Percentiles rank a stretch among this genome's conserved stretches.
Conservation (phyloP, 2,888 invertebrate genomes). For the Pherbina coryleti region DNA sequence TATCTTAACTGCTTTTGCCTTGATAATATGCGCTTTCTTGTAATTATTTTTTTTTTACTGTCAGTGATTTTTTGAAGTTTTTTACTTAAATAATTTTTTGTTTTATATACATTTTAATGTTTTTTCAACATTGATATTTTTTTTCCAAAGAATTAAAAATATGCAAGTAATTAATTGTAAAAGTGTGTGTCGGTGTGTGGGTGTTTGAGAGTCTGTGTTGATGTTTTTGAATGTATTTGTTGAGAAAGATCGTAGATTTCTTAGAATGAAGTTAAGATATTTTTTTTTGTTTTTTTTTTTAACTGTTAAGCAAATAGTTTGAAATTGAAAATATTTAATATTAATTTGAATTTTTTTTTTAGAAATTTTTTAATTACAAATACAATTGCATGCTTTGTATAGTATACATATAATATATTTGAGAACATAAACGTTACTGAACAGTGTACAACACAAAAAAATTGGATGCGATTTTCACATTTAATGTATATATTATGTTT, state of each 20-base stretch:
- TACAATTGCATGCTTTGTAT: slow-evolving; percentile 2
- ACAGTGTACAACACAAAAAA: slow-evolving; percentile 15
- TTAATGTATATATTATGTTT: slow-evolving; percentile 19
- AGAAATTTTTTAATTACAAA: neutral
- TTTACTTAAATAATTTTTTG: slow-evolving; percentile 27
- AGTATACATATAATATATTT: neutral
- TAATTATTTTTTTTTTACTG: slow-evolving; percentile 34
- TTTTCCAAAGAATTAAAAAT: slow-evolving; percentile 45
- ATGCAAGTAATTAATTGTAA: slow-evolving; percentile 31
- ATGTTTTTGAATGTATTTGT: neutral
- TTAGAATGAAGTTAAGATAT: neutral
- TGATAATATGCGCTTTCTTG: slow-evolving; percentile 6
- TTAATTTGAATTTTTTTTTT: neutral
- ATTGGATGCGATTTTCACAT: neutral
- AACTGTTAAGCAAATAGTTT: neutral
- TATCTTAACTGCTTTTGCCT: slow-evolving; percentile 30
- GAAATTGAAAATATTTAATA: neutral
- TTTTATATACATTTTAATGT: slow-evolving; percentile 8
- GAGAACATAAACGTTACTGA: slow-evolving; percentile 8
- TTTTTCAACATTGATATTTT: neutral
- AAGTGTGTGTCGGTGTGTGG: slow-evolving; percentile 41
- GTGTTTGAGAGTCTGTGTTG: slow-evolving; percentile 34
- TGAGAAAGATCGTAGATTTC: slow-evolving; percentile 4
- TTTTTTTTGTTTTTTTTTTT: neutral
- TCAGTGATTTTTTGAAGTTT: slow-evolving; percentile 36